These are phyloP conservation scores for Brachionus angularis DNA, from an alignment of 1,140 invertebrate genomes.

Conservation along the genomic window DNA sequence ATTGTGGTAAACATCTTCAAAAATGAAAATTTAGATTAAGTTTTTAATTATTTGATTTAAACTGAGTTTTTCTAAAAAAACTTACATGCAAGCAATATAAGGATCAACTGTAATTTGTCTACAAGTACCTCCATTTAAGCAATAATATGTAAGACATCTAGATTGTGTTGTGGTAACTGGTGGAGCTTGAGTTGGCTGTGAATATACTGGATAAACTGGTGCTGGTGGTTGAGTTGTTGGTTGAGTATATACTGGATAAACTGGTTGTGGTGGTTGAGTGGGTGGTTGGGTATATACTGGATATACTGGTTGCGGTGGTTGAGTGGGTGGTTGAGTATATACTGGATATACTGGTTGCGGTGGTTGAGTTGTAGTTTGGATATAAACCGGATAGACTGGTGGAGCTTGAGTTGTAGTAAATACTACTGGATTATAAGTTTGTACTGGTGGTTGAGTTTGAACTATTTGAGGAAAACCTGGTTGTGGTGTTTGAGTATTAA, in stretches of 20 bases:
- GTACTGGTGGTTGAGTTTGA: too few relatives aligned
- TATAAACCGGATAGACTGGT: not conserved
- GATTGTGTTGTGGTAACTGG: slow-evolving; percentile 1
- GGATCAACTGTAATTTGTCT: not conserved
- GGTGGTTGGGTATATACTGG: not conserved
- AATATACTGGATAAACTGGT: not conserved
- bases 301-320: not conserved
- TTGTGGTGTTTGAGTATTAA: not conserved
- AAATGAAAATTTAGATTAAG: not conserved
- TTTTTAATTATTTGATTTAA: not conserved
- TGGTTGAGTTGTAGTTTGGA: not conserved
- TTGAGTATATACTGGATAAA: not conserved
- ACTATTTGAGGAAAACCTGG: not conserved
- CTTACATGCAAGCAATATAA: slow-evolving; percentile 15
- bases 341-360: not conserved
- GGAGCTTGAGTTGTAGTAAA: not conserved
- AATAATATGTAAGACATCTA: not conserved
- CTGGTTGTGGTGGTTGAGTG: not conserved
- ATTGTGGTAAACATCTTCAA: slow-evolving; percentile 20
- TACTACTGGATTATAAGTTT: too few relatives aligned
- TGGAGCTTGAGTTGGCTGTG: not conserved
- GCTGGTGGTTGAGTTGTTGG: slow-evolving; percentile 21
- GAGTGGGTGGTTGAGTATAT: not conserved
- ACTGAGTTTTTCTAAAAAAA: too few relatives aligned
- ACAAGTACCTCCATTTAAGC: slow-evolving; percentile 34